These are phyloP conservation scores for Crypturellus undulatus DNA, from an alignment of 2,113 vertebrate species.

Conservation along the genomic window DNA sequence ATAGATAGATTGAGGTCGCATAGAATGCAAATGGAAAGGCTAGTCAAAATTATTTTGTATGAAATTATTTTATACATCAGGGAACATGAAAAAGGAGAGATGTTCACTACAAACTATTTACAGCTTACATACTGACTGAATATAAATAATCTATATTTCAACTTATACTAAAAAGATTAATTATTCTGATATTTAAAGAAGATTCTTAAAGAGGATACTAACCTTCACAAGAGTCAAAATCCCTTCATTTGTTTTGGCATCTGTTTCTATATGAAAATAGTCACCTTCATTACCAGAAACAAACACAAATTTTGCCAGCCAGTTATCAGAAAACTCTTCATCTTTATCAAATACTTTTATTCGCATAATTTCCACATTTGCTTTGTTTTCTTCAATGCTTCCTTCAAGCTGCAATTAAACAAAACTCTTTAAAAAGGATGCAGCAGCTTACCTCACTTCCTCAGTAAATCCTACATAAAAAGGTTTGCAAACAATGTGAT, in stretches of 20 bases:
- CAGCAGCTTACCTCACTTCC: neutral
- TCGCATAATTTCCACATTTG: constrained; percentile 84
- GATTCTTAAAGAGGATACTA: neutral
- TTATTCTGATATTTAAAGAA: neutral
- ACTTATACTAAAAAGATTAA: neutral
- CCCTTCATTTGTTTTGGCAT: constrained; percentile 89
- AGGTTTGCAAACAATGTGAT: neutral
- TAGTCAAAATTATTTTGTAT: neutral
- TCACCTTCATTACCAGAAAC: constrained; percentile 89
- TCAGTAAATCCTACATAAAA: neutral
- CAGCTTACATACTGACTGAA: neutral
- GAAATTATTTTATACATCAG: neutral
- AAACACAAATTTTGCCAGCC: constrained; percentile 87
- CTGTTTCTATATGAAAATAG: constrained; percentile 89
- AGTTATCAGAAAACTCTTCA: constrained; percentile 87
- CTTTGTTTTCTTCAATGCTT: constrained; percentile 86
- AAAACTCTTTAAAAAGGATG: neutral
- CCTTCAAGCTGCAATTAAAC: constrained; percentile 82
- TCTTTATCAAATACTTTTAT: constrained; percentile 87
- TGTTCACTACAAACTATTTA: neutral
- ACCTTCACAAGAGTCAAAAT: constrained; percentile 90
- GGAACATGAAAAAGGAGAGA: neutral
- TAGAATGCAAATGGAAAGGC: neutral
- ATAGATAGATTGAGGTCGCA: neutral
- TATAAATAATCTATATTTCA: neutral